Base-by-base conservation (phyloP, 2,888 invertebrate species). In the Xestia rhomboidea region DNA sequence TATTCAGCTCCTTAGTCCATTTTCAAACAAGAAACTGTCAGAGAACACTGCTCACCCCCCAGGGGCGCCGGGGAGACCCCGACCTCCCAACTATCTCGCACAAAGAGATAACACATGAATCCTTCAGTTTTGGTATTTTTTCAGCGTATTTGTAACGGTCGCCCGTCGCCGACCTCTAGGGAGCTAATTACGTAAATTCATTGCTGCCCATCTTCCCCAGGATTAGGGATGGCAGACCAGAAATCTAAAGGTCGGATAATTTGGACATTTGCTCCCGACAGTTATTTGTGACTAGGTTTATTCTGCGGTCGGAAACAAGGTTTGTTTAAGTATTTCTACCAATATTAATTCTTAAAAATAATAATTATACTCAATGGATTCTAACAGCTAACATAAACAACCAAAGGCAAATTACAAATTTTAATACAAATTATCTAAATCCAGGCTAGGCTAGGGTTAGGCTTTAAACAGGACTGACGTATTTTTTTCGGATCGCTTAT, bases 101-200 rank as follows among this genome's bases (percentile, higher is more conserved):
- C 41, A 68, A 63, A 63, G 34, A 82, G 60, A 75, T 85, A 85
- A 81, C 64, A 82, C 73, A 70, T 62, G 51, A 68, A 66, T 73
- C 71, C 57, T 84, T 76, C 70, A 66, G 68, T 73, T 76, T 64
- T 27, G 15, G 64, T 76, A 73, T 87, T 84, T 87, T 84, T 84
- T 87, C 76, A 72, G 34, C n/a, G 60, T 66, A 77, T 79, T 84
- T 72, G 67, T 79, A 67, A 66, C 54, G 68, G 73, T 67, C 70
- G 63, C 24, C 84, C 57, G 84, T 74, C 80, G 60, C 34, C 27
- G 13, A 57, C 27, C 81, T 69, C 87, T 49, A 0, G 84, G 71
- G 84, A 79, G 54, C 74, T 84, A 80, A 84, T 84, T 84, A 84
- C 87, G 81, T 84, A 80, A 84, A 84, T 84, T 83, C 76, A 84